Evolutionary conservation across 1,140 invertebrate species (phyloP), one percentile per base, ranked within the genome.

Genomic region (Neodiprion pinetum): DNA sequence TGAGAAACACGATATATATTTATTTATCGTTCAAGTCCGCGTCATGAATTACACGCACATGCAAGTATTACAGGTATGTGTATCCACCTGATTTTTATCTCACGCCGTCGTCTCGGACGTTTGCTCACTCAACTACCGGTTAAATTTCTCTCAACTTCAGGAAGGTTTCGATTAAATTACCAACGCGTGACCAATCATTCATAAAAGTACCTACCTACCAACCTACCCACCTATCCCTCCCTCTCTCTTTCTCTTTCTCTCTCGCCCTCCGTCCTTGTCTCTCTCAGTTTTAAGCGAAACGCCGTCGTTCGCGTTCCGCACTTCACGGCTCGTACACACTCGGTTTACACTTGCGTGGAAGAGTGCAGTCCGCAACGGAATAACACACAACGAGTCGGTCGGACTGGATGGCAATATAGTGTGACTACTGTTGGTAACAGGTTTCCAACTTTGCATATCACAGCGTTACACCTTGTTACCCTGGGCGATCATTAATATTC

Each of bases 361-460:
- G n/a, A 61, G 53, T 61, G 53, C 11, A 61, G 53, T 61, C 11
- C 53, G 28, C 28, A 61, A 17, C 4, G 9, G 53, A 61, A 9
- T 61, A 5, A 61, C n/a, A 61, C 5, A 61, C 11, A 61, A 3
- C 4, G 9, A 61, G 53, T 61, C 53, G 53, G 53, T 61, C 53
- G n/a, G 53, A 61, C 53, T 61, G 11, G 53, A 61, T 14, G 53
- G 53, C 53, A 61, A 61, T 61, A 61, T 61, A 61, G 53, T 61
- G 53, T 61, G 53, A 61, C 53, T 61, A 61, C 53, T 61, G 53
- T 61, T 61, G 53, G 53, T 5, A 61, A 61, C 53, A 61, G 53
- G 53, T 61, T 61, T 61, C n/a, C 53, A 61, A 61, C 53, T 61
- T 61, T 61, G 53, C 53, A 61, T 61, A 61, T 61, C 53, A 61